A percentile compares a stretch with the other conserved stretches of the same genome.
Conservation (phyloP, 1,140 invertebrate genomes). For the Sminthurinus signatus region DNA sequence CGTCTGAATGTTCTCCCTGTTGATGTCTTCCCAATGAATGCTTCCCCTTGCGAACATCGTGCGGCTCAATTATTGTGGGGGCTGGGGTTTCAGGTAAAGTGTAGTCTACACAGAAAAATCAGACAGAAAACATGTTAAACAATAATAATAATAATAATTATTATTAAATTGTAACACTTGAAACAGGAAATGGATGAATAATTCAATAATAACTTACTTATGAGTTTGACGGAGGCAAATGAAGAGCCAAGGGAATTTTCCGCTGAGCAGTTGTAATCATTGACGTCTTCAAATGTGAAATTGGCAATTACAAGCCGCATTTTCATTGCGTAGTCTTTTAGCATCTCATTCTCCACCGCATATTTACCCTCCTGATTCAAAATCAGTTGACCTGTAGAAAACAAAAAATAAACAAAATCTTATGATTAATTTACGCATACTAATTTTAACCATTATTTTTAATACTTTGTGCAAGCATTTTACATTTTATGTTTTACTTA, state of each 20-base stretch:
- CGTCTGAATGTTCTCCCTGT: not conserved
- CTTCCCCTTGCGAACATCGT: not conserved
- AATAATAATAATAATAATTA: not conserved
- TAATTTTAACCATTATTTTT: too few species aligned
- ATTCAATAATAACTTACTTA: conserved; percentile 45
- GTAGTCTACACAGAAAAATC: conserved; percentile 3
- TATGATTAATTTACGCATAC: too few species aligned
- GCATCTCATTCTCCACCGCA: conserved; percentile 41
- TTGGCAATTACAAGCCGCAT: conserved; percentile 48
- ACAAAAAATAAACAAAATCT: conserved; percentile 8
- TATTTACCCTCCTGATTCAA: conserved; percentile 43
- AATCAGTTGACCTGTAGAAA: conserved; percentile 42
- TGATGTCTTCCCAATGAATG: not conserved
- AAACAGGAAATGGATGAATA: too few species aligned
- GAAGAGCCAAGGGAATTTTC: conserved; percentile 50
- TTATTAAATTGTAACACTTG: too few species aligned
- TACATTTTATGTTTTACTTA: too few species aligned
- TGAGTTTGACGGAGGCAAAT: conserved; percentile 47
- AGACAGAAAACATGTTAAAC: not conserved
- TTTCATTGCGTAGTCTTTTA: conserved; percentile 44
- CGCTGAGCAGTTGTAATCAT: conserved; percentile 50
- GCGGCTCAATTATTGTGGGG: not conserved
- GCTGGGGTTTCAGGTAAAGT: conserved; percentile 17
- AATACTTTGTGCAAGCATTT: too few species aligned
- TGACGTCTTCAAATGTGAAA: conserved; percentile 48